Conservation (phyloP, 2,797 vertebrate species). For the Microctenopoma stevenorrisi region DNA sequence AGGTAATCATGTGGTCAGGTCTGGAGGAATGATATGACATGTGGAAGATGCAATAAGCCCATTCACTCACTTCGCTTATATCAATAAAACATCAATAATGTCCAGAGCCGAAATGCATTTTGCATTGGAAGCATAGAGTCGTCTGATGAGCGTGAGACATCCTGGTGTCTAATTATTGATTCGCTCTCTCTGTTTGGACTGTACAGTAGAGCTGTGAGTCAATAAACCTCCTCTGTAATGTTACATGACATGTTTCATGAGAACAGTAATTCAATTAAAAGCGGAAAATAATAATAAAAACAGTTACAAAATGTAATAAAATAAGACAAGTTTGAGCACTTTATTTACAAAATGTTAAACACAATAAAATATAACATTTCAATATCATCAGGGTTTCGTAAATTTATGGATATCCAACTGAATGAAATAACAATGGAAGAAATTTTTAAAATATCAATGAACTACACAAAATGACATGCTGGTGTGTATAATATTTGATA, state of each 20-base stretch:
- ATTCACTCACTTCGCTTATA: slow-evolving; percentile 57
- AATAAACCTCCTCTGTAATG: slow-evolving; percentile 63
- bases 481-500: slow-evolving; percentile 83
- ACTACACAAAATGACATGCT: slow-evolving; percentile 85
- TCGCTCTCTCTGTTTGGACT: slow-evolving; percentile 52
- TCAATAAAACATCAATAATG: slow-evolving; percentile 72
- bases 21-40: slow-evolving; percentile 46
- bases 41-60: slow-evolving; percentile 61
- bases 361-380: slow-evolving; percentile 93
- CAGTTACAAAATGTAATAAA: slow-evolving; percentile 52
- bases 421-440: slow-evolving; percentile 81
- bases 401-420: slow-evolving; percentile 83
- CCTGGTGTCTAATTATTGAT: slow-evolving; percentile 77
- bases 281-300: slow-evolving; percentile 38
- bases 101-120: slow-evolving; percentile 68
- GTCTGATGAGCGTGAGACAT: slow-evolving; percentile 74
- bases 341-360: slow-evolving; percentile 92
- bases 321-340: slow-evolving; percentile 83
- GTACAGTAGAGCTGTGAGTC: slow-evolving; percentile 66
- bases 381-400: slow-evolving; percentile 85
- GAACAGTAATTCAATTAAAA: slow-evolving; percentile 32
- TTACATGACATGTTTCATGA: slow-evolving; percentile 51
- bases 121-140: slow-evolving; percentile 69
- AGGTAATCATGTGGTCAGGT: slow-evolving; percentile 55
- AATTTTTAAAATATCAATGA: slow-evolving; percentile 74